Evolutionary conservation across 2,888 invertebrate genomes (phyloP).

Genomic region (Philhelius pedissequus): DNA sequence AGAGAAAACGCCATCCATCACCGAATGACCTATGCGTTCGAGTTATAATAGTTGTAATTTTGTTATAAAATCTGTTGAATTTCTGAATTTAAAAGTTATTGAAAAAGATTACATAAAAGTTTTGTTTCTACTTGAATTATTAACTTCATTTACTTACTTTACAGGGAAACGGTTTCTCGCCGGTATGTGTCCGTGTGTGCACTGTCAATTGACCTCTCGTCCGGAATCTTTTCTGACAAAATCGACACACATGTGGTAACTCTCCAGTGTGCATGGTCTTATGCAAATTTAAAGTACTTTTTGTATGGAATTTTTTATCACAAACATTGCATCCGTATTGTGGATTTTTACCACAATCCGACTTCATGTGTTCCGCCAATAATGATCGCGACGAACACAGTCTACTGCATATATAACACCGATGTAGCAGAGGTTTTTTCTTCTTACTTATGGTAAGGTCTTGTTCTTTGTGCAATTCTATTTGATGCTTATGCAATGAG

Average conservation of each 20-base stretch:
- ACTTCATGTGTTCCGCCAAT: constrained; percentile 69
- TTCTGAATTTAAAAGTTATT: no score
- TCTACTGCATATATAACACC: constrained; percentile 70
- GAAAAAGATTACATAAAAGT: no score
- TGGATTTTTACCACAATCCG: constrained; percentile 69
- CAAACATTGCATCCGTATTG: constrained; percentile 72
- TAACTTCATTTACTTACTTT: constrained; percentile 71
- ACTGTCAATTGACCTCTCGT: constrained; percentile 76
- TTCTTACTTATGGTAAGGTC: neutral
- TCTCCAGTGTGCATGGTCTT: constrained; percentile 76
- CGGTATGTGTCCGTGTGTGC: constrained; percentile 76
- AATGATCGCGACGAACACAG: constrained; percentile 67
- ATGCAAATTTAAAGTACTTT: constrained; percentile 74
- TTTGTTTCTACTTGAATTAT: neutral
- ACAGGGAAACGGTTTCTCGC: constrained; percentile 76
- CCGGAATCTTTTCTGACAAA: constrained; percentile 76
- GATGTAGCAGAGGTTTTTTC: neutral
- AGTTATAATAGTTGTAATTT: no score
- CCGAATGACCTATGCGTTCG: no score
- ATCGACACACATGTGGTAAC: constrained; percentile 74
- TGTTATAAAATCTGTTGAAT: no score
- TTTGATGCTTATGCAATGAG: constrained; percentile 9
- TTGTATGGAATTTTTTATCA: constrained; percentile 73
- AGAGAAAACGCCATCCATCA: no score
- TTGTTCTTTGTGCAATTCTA: constrained; percentile 25